A percentile compares a stretch with the other conserved stretches of the same genome.
Evolutionary conservation across 2,797 vertebrate genomes (phyloP).

Genomic region (Macrochelys suwanniensis): DNA sequence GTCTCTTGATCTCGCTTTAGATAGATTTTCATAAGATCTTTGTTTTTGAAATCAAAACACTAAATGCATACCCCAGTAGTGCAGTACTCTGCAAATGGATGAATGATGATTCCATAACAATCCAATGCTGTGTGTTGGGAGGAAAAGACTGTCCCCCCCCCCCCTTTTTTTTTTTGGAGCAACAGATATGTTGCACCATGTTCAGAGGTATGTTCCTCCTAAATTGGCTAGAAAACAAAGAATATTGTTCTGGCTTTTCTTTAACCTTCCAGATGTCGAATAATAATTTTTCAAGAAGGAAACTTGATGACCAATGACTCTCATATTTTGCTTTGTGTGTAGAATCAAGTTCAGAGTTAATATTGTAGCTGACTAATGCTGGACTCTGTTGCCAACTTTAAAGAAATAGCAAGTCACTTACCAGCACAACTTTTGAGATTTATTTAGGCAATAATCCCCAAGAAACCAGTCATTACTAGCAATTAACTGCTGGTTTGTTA

Average conservation of each 20-base stretch:
- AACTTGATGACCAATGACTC: not conserved
- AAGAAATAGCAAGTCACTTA: constrained; percentile 38
- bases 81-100: not conserved
- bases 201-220: not conserved
- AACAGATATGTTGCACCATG: fast-evolving
- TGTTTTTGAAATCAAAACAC: not conserved
- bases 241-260: not conserved
- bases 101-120: not conserved
- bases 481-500: constrained; percentile 67
- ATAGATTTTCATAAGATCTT: constrained; percentile 35
- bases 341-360: not conserved
- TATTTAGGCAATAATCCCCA: constrained; percentile 50
- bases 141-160: not conserved
- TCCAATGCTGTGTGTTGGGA: not conserved
- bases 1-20: constrained; percentile 38
- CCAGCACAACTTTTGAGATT: constrained; percentile 52
- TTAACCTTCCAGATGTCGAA: not conserved
- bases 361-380: not conserved
- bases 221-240: fast-evolving
- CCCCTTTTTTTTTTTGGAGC: fast-evolving
- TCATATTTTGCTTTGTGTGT: not conserved
- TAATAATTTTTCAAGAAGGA: not conserved
- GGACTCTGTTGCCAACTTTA: not conserved
- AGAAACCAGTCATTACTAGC: constrained; percentile 60
- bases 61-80: not conserved